Percentiles rank a stretch among this genome's conserved stretches.
phyloP scores from a whole-genome alignment of 2,888 invertebrate species.

The Norana najaformis region DNA sequence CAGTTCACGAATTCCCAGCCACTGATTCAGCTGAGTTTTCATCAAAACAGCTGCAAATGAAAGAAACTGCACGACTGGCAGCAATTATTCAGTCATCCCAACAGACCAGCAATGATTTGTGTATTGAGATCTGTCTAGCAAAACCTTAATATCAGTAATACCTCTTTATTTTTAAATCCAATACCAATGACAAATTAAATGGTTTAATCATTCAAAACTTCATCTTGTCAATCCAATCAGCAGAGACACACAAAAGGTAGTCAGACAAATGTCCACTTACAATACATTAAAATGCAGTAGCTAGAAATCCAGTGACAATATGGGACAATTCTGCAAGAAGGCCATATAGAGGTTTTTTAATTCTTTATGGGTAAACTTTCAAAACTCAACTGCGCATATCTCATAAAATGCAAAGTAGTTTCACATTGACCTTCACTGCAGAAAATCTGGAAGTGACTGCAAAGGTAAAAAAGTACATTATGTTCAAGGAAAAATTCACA shows the following conservation, averaged over 20 bases:
- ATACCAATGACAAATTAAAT: background rate
- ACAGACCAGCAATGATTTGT: background rate
- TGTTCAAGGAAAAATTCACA: no score
- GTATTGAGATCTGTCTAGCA: background rate
- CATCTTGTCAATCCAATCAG: background rate
- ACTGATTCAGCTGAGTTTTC: background rate
- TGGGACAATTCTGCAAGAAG: background rate
- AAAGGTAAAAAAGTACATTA: background rate
- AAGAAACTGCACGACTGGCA: background rate
- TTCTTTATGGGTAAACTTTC: background rate
- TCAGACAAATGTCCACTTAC: background rate
- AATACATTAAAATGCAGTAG: background rate
- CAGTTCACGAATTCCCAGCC: background rate
- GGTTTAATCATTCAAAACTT: background rate
- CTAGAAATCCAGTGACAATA: background rate
- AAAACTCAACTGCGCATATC: background rate
- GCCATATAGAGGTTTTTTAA: background rate
- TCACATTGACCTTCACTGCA: background rate
- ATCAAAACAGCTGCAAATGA: background rate
- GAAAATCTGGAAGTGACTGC: background rate
- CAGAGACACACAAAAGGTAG: background rate
- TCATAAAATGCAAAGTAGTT: no score
- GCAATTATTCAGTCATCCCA: background rate
- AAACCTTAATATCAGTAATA: background rate
- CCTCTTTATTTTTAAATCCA: background rate